Evolutionary conservation across 2,888 invertebrate species (phyloP).

Genomic region (Tetragonisca angustula): DNA sequence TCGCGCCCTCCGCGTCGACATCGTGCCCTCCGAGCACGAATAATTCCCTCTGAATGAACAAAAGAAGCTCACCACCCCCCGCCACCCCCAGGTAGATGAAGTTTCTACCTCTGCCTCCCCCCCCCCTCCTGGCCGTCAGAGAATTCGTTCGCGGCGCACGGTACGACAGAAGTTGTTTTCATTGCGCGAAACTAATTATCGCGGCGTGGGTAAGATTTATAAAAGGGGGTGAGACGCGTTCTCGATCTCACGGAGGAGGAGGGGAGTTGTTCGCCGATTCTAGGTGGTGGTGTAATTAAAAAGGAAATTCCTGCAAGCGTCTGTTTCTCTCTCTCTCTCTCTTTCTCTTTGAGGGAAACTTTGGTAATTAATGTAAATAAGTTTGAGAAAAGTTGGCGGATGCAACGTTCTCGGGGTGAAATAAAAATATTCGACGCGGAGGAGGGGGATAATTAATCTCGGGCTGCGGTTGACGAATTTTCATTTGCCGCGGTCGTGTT

Average conservation of each 20-base stretch:
- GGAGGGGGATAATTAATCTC: neutral
- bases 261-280: too few relatives aligned
- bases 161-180: neutral
- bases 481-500: neutral
- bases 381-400: neutral
- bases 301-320: neutral
- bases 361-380: neutral
- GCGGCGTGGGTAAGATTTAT: too few relatives aligned
- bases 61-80: neutral
- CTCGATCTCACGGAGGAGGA: neutral
- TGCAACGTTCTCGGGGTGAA: neutral
- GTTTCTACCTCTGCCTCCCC: neutral
- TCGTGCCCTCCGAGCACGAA: neutral
- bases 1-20: neutral
- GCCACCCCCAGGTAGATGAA: neutral
- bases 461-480: neutral
- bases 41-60: neutral
- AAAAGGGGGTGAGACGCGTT: neutral
- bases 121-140: neutral
- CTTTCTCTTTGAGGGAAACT: neutral
- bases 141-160: neutral
- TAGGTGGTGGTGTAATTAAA: neutral
- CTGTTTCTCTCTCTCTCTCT: neutral
- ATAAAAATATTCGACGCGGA: neutral
- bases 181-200: constrained; percentile 23